A percentile compares a stretch with the other conserved stretches of the same genome.
These are phyloP conservation scores for Halocynthia roretzi DNA, from an alignment of 23 tunicate genomes.

Conservation along the genomic window DNA sequence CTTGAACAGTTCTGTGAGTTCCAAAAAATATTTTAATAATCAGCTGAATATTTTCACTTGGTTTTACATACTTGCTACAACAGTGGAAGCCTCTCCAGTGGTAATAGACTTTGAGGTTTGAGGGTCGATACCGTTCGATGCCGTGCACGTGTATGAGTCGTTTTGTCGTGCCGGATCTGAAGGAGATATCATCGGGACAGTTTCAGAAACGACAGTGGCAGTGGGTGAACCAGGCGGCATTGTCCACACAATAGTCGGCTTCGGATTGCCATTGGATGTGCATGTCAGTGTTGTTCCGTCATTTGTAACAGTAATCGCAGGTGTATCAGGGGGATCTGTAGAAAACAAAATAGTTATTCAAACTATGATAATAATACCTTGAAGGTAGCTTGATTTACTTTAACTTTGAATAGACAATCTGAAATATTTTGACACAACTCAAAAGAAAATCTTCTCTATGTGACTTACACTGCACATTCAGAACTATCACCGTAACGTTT, in stretches of 20 bases:
- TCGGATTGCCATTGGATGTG: slow-evolving; percentile 50
- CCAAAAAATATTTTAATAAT: neutral
- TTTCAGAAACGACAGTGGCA: slow-evolving; percentile 8
- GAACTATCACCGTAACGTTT: neutral
- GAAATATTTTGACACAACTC: neutral
- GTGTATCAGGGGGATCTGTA: slow-evolving; percentile 39
- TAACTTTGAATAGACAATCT: neutral
- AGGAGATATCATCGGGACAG: slow-evolving; percentile 25
- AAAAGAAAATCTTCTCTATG: neutral
- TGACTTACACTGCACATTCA: slow-evolving; percentile 50
- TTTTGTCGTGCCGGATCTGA: slow-evolving; percentile 29
- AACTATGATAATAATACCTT: neutral
- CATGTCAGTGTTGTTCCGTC: slow-evolving; percentile 30
- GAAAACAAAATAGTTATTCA: neutral
- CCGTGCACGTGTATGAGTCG: slow-evolving; percentile 55
- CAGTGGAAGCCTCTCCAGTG: slow-evolving; percentile 26
- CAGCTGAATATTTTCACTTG: neutral
- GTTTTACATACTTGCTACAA: slow-evolving; percentile 33
- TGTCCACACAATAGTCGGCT: slow-evolving; percentile 40
- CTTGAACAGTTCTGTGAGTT: too few species aligned
- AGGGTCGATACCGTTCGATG: slow-evolving; percentile 23
- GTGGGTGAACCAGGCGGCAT: slow-evolving; percentile 28
- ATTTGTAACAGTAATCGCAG: slow-evolving; percentile 20
- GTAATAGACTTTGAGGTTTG: slow-evolving; percentile 7
- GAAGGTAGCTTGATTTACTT: neutral